Conservation (phyloP, 2,113 vertebrate genomes). For the Rhabdornis inornatus region DNA sequence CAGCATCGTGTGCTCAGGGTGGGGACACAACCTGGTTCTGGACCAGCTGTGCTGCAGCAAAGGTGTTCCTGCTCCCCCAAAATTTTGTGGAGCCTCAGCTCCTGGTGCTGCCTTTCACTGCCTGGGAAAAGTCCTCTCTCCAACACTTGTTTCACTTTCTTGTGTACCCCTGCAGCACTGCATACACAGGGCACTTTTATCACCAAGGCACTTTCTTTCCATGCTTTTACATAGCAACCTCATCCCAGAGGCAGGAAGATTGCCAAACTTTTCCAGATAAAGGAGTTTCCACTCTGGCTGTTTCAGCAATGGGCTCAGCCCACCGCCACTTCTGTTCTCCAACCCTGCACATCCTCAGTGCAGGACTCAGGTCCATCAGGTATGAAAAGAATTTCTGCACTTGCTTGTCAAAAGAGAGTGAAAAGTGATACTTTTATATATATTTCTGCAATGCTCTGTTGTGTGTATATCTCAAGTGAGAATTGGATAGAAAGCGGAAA, state of each 20-base stretch:
- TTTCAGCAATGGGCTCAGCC: constrained; percentile 62
- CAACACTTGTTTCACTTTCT: background rate
- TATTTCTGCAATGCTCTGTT: background rate
- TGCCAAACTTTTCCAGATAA: constrained; percentile 65
- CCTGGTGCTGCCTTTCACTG: background rate
- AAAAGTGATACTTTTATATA: background rate
- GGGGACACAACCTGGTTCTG: background rate
- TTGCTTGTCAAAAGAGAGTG: constrained; percentile 11
- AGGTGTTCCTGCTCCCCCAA: background rate
- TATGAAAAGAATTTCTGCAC: constrained; percentile 47
- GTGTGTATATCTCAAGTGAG: background rate
- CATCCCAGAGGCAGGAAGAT: constrained; percentile 58
- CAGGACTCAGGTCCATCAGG: constrained; percentile 71
- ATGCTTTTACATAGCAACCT: constrained; percentile 55
- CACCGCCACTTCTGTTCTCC: constrained; percentile 30
- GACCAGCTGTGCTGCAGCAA: background rate
- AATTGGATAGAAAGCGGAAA: background rate
- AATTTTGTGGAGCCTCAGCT: background rate
- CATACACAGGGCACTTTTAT: constrained; percentile 51
- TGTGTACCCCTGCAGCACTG: constrained; percentile 38
- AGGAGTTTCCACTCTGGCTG: constrained; percentile 34
- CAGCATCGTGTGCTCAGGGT: background rate
- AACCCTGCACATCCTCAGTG: constrained; percentile 51
- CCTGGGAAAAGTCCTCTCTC: background rate
- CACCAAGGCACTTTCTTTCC: constrained; percentile 50